Evolutionary conservation across 2,113 vertebrate genomes (phyloP), one percentile per base, ranked within the genome.

Genomic region (Merops nubicus): DNA sequence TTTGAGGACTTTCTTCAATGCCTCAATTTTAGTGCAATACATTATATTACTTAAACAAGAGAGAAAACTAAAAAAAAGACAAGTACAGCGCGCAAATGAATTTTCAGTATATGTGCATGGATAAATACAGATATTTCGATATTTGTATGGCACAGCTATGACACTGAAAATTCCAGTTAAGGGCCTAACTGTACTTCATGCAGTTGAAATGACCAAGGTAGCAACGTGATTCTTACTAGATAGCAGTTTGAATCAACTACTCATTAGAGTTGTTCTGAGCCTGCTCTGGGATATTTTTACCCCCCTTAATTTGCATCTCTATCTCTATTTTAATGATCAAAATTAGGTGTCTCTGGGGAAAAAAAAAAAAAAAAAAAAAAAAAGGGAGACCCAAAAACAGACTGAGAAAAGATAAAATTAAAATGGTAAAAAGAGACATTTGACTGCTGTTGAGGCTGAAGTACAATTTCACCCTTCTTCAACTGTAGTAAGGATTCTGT

Each of bases 281-380:
- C 48, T 63, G 20, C 16, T 89, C 51, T 83, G 21, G 18, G 19
- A 57, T 28, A 69, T 88, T 79, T 74, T 43, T 15, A n/a, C n/a
- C n/a, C 2, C 9, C 4, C 5, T 0, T 0, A 1, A 34, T 56
- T 45, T 59, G 26, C 28, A 88, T 76, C 87, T 91, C 28, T 57
- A 6, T 23, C 15, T 56, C 47, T 75, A 20, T 91, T 88, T 70
- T 91, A 72, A 85, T 87, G 20, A 91, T 88, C 75, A 70, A 89
- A 96, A 88, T 86, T 34, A 51, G 9, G 76, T 77, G 4, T 38
- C 36, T 87, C 36, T 69, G 26, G 59, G 23, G 42, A 8, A 33
- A 45, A 43, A 59, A 11, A 42, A 16, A 40, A 11, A 36, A n/a
- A 14, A 51, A 45, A 86, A 50, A 8, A 15, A 36, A 36, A 29